phyloP scores from a whole-genome alignment of 2,888 invertebrate genomes.

The Orthosia cruda region DNA sequence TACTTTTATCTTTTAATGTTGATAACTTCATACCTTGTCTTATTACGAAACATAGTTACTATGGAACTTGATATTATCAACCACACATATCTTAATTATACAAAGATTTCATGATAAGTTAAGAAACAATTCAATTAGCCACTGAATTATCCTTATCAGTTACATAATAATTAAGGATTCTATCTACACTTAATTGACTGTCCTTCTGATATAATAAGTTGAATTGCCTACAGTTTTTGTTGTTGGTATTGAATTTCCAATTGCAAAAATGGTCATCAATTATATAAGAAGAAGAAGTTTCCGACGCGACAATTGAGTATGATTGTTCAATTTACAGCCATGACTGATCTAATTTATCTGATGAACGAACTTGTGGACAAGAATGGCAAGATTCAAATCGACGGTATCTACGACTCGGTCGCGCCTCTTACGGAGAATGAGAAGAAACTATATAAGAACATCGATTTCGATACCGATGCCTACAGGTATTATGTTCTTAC shows the following conservation, averaged over 20 bases:
- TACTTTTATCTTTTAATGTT: conserved; percentile 36
- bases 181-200: conserved; percentile 13
- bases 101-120: conserved; percentile 21
- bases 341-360: conserved; percentile 97
- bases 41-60: conserved; percentile 41
- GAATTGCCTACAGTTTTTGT: conserved; percentile 14
- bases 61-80: conserved; percentile 30
- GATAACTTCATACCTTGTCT: conserved; percentile 40
- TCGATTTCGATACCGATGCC: conserved; percentile 96
- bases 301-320: conserved; percentile 45
- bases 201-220: background rate
- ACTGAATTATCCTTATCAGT: conserved; percentile 22
- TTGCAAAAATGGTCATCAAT: conserved; percentile 7
- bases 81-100: conserved; percentile 19
- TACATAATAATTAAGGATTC: conserved; percentile 7
- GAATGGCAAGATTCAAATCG: conserved; percentile 96
- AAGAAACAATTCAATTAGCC: background rate
- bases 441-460: conserved; percentile 94
- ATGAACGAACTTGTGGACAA: conserved; percentile 96
- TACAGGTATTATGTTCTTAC: conserved; percentile 91
- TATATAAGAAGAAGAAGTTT: conserved; percentile 17
- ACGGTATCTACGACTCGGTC: conserved; percentile 96
- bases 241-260: conserved; percentile 6
- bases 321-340: conserved; percentile 90
- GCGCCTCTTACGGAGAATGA: conserved; percentile 94